phyloP scores from a whole-genome alignment of 2,888 invertebrate species.

The Tanaodytes sp. region DNA sequence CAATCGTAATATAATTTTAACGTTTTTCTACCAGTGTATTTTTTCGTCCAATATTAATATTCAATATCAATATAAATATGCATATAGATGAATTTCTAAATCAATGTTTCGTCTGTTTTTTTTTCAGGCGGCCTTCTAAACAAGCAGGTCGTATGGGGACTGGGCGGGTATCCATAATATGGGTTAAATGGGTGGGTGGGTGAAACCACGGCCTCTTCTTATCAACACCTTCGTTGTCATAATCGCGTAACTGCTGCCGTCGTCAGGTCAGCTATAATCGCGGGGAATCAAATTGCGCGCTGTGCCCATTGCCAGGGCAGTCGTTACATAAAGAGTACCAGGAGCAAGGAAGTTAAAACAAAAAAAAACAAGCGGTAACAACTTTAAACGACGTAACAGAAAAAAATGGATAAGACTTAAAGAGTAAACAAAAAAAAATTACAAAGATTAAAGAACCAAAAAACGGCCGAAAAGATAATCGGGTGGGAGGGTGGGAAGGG shows the following conservation, averaged over 20 bases:
- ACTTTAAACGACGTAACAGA: conserved; percentile 27
- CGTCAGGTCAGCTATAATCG: conserved; percentile 60
- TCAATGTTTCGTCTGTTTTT: conserved; percentile 23
- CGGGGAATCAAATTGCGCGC: conserved; percentile 29
- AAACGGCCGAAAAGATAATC: conserved; percentile 41
- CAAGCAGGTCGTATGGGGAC: conserved; percentile 72
- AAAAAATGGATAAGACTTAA: conserved; percentile 24
- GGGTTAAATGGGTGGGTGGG: conserved; percentile 74
- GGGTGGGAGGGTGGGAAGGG: conserved; percentile 50
- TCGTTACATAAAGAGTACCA: conserved; percentile 42
- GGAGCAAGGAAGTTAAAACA: conserved; percentile 41
- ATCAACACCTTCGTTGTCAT: conserved; percentile 69
- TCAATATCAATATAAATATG: too few species aligned
- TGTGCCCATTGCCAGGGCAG: conserved; percentile 37
- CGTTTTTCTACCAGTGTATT: too few species aligned
- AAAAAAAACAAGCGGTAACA: conserved; percentile 29
- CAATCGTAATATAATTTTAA: too few species aligned
- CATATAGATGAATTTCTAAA: conserved; percentile 5
- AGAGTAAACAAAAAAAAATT: conserved; percentile 15
- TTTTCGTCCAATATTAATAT: too few species aligned
- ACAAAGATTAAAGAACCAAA: conserved; percentile 15
- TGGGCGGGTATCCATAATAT: conserved; percentile 71
- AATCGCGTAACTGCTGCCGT: conserved; percentile 62
- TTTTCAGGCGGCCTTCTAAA: conserved; percentile 71
- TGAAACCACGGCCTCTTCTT: conserved; percentile 74